Base-by-base conservation (phyloP, 2,888 invertebrate genomes). In the Phaonia tiefii region DNA sequence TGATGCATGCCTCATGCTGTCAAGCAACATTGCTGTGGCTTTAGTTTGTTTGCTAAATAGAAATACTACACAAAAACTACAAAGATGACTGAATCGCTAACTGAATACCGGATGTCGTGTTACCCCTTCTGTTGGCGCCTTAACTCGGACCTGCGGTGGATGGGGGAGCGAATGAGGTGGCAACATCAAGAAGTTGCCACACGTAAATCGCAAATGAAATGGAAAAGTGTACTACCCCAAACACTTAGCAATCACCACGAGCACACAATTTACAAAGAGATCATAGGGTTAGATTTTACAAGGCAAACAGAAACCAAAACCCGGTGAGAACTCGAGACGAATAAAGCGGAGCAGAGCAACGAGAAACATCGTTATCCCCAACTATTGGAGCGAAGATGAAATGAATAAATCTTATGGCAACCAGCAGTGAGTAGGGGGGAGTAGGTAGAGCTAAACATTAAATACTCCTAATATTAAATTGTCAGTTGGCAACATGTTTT, bases 191-290 rank as follows among this genome's bases (percentile, higher is more conserved):
- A 69, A 74, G 56, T 69, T 51, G 39, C 54, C 54, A 69, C 54
- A 74, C 66, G 72, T 70, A 75, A 65, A 70, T 63, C 65, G 63
- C 70, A 79, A 79, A 66, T 79, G 65, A 75, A 79, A 79, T 75
- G 74, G 70, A 71, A 71, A 71, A 70, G 63, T 74, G 70, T 54
- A 42, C 42, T 31, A 31, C 54, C 31, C 25, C 42, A 69, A 51
- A 69, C 54, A 69, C n/a, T 58, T 73, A 26, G 56, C 42, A 37
- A 25, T 54, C 54, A 25, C 25, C 60, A 22, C 15, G 25, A 39
- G 10, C 51, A 66, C 26, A 49, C 42, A 13, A 56, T 2, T 37
- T 26, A 22, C 31, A 42, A 42, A 67, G 39, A 10, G 15, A 65
- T 26, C 54, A 69, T 22, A 3, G 67, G 22, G 20, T 67, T 67